phyloP scores from a whole-genome alignment of 1,140 invertebrate genomes.

The Diplogasteroides magnus region DNA sequence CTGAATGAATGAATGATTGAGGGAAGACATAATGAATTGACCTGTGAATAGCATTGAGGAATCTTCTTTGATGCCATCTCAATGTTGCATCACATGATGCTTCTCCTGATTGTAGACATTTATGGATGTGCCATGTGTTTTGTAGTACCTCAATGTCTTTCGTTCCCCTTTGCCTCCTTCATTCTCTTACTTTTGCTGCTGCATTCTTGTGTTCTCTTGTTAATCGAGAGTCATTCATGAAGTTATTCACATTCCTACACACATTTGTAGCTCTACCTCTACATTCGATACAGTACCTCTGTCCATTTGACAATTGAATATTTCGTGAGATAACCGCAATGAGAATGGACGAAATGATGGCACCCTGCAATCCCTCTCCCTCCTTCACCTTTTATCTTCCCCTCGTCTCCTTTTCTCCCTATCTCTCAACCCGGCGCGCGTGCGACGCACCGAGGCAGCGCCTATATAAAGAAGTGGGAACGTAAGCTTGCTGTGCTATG shows the following conservation, averaged over 20 bases:
- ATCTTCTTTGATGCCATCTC: slow-evolving; percentile 46
- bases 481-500: no score
- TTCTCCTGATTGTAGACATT: slow-evolving; percentile 37
- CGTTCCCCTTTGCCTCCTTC: no score
- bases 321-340: slow-evolving; percentile 54
- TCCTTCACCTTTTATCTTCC: neutral
- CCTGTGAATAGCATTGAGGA: slow-evolving; percentile 50
- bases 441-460: neutral
- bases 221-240: slow-evolving; percentile 54
- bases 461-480: no score
- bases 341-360: slow-evolving; percentile 53
- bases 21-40: no score
- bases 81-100: slow-evolving; percentile 35
- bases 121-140: slow-evolving; percentile 55
- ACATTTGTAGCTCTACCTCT: slow-evolving; percentile 23
- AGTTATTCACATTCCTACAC: slow-evolving; percentile 49
- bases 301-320: slow-evolving; percentile 43
- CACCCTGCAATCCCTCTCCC: slow-evolving; percentile 38
- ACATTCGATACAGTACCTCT: slow-evolving; percentile 5
- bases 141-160: slow-evolving; percentile 52
- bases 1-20: no score
- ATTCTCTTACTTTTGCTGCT: slow-evolving; percentile 39
- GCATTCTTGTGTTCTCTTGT: slow-evolving; percentile 48
- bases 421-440: slow-evolving; percentile 1
- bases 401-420: neutral